Base-by-base conservation (phyloP, 2,113 vertebrate genomes). In the Ovis canadensis region DNA sequence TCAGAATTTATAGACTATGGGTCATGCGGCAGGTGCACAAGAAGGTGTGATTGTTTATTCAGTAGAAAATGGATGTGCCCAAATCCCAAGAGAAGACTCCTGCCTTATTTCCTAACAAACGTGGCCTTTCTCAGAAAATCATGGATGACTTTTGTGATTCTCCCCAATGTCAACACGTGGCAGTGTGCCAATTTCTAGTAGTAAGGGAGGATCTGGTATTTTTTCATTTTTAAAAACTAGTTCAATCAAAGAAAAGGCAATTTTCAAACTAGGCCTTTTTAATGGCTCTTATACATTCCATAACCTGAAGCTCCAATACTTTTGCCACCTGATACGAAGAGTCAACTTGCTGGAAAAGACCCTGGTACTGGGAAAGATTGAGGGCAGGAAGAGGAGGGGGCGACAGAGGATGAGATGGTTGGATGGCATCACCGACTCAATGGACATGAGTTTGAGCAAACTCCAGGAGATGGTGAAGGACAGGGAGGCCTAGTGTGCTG, bases 161-260 rank as follows among this genome's bases (percentile, higher is more conserved):
- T 52, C 16, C 19, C 29, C 54, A 62, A 29, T 40, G 17, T 71
- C 64, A 57, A 31, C 40, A 33, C 13, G 1, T 1, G 15, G n/a
- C 16, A 36, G 3, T 3, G 27, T 3, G 2, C 60, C 85, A 52
- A 11, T 33, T n/a, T 45, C 91, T 43, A 19, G 19, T 1, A 36
- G 16, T 52, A 57, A 93, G 64, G 31, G 23, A 91, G 45, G 17
- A 48, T 50, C n/a, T 71, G 59, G 3, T 48, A 10, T 7, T 80
- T 93, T 85, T 96, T 87, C 86, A 45, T 87, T 90, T 93, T 84
- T 54, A 97, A 97, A 78, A 95, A 60, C 43, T 33, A 15, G 13
- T 74, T 86, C 77, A 59, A 55, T 55, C 91, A 82, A 59, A 83
- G 59, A 93, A 92, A 82, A 83, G 60, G 50, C 67, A 78, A 97